Evolutionary conservation across 2,113 vertebrate species (phyloP).

Genomic region (Chlorodrepanis virens): DNA sequence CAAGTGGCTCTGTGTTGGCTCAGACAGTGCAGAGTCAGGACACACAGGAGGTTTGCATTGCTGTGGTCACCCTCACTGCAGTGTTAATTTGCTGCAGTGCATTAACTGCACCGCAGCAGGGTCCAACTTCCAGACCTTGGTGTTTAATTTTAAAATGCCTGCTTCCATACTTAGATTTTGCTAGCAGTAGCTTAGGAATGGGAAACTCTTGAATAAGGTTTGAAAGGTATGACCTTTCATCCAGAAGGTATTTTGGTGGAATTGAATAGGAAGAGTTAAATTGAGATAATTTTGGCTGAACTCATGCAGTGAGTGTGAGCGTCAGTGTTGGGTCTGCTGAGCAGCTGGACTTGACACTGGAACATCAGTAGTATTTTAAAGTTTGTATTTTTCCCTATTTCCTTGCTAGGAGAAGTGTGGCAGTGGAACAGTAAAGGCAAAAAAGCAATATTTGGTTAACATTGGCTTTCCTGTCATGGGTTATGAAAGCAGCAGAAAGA

Average conservation of each 20-base stretch:
- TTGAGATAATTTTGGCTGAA: background rate
- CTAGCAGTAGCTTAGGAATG: background rate
- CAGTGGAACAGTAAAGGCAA: background rate
- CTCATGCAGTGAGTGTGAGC: rapidly evolving
- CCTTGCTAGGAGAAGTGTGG: background rate
- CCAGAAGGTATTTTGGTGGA: background rate
- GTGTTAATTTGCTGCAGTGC: background rate
- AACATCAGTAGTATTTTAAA: background rate
- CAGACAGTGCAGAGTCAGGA: background rate
- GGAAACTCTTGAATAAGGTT: background rate
- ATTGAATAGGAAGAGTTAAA: background rate
- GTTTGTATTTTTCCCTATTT: background rate
- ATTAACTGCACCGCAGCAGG: rapidly evolving
- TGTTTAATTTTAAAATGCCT: background rate
- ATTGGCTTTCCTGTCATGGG: background rate
- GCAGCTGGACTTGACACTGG: background rate
- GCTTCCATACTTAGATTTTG: background rate
- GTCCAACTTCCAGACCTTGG: rapidly evolving
- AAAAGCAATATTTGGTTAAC: background rate
- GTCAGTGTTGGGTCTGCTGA: background rate
- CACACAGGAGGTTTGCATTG: background rate
- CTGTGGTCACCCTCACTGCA: background rate
- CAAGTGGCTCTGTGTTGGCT: background rate
- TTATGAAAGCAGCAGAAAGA: background rate
- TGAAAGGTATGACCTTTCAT: background rate